Base-by-base conservation (phyloP, 2,797 vertebrate genomes). In the Gymnodraco acuticeps region DNA sequence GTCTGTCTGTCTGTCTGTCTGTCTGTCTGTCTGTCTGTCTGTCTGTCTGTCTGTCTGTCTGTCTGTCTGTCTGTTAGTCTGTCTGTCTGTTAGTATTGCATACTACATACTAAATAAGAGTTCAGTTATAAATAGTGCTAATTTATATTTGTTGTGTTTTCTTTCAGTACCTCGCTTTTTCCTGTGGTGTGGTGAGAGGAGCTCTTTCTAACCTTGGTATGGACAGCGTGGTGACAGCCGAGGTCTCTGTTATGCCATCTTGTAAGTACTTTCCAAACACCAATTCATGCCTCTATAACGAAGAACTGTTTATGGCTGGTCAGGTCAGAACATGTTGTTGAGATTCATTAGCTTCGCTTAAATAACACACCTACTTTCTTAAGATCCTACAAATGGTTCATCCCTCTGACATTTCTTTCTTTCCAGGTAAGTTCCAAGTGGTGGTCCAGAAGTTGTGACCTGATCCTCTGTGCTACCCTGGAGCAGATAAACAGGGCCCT, bases 391-490 rank as follows among this genome's bases (percentile, higher is more conserved):
- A 20, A 69, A 42, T 60, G 1, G 1, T 50, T 72, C 1, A 67
- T 8, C 15, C 64, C n/a, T 27, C 3, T 4, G 66, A n/a, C 0
- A 50, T 64, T 75, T 38, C 63, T 72, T 2, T 74, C 5, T 66
- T 67, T 0, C 12, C 85, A 97, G 96, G 96, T 91, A 97, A 96
- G 71, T 97, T 97, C 87, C 95, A 96, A 87, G 95, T 96, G 67
- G 93, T 96, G 70, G 89, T 96, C 76, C 95, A 95, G 89, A 96
- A 95, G 74, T 66, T 91, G 58, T 96, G 92, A 94, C 60, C 62
- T 33, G 67, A 59, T 67, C 41, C 4, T 63, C 63, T 63, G 12
- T 56, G 20, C 46, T n/a, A 4, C 55, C 51, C 50, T 43, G 75
- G 45, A 73, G 54, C 61, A 43, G 17, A 68, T 31, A 53, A 70